Conservation (phyloP, 2,888 invertebrate species). For the Drosophila maculinotata region DNA sequence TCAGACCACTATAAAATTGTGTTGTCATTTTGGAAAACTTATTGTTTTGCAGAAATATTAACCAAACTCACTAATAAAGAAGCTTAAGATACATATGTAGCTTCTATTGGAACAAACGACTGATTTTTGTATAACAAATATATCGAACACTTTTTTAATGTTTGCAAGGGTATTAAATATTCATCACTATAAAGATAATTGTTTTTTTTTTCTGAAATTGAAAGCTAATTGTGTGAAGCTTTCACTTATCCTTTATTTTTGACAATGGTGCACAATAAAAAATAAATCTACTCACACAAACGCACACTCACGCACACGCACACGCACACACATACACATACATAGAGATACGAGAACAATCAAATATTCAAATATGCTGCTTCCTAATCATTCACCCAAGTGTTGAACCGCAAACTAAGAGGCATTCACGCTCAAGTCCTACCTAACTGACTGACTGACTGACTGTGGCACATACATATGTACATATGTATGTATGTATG, state of each 20-base stretch:
- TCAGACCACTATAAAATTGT: no score
- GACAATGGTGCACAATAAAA: background rate
- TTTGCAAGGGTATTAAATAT: no score
- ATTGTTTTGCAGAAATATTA: no score
- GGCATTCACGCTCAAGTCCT: constrained; percentile 47
- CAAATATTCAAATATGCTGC: constrained; percentile 70
- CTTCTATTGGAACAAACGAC: no score
- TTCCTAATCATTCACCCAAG: constrained; percentile 61
- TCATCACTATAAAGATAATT: no score
- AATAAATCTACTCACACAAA: background rate
- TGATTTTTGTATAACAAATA: no score
- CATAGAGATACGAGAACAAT: no score
- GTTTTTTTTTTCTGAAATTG: no score
- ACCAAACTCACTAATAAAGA: no score
- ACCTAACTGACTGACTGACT: constrained; percentile 19
- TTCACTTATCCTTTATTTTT: constrained; percentile 3
- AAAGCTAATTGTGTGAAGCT: background rate
- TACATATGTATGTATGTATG: background rate
- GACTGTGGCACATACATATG: constrained; percentile 5
- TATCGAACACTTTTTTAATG: no score
- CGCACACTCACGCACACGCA: constrained; percentile 2
- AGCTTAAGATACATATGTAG: no score
- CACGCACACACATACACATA: constrained; percentile 1
- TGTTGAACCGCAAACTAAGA: constrained; percentile 69
- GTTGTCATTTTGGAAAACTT: no score